phyloP scores from a whole-genome alignment of 2,888 invertebrate species.

The Trimorus sp. region DNA sequence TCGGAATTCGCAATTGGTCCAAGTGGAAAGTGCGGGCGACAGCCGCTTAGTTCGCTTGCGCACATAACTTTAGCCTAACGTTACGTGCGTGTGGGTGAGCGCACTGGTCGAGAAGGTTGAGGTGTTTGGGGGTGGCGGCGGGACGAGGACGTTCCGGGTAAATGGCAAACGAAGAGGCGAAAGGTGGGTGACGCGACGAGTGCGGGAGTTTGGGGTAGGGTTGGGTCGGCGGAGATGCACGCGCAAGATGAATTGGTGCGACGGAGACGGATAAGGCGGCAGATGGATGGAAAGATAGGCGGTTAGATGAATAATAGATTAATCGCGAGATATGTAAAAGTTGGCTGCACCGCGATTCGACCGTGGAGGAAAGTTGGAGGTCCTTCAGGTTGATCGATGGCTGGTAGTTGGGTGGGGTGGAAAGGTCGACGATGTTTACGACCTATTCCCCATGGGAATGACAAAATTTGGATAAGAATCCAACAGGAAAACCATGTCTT shows the following conservation, averaged over 20 bases:
- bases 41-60: constrained; percentile 62
- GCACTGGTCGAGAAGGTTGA: constrained; percentile 67
- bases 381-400: no score
- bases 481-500: no score
- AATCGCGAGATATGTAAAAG: not conserved
- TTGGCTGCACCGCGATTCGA: not conserved
- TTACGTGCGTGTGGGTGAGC: constrained; percentile 67
- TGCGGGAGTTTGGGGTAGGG: constrained; percentile 26
- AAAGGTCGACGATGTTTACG: no score
- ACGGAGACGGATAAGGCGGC: not conserved
- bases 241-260: constrained; percentile 47
- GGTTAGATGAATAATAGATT: constrained; percentile 23
- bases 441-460: no score
- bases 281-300: constrained; percentile 8
- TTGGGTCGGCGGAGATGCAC: constrained; percentile 56
- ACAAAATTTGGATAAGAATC: no score
- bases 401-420: no score
- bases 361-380: no score
- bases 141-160: constrained; percentile 63
- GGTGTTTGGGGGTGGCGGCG: constrained; percentile 61
- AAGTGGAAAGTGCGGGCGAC: constrained; percentile 70
- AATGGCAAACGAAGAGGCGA: constrained; percentile 49
- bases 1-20: no score
- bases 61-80: constrained; percentile 47
- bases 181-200: constrained; percentile 34